Evolutionary conservation across 1,140 invertebrate genomes (phyloP).

Genomic region (Nixonia krombeini): DNA sequence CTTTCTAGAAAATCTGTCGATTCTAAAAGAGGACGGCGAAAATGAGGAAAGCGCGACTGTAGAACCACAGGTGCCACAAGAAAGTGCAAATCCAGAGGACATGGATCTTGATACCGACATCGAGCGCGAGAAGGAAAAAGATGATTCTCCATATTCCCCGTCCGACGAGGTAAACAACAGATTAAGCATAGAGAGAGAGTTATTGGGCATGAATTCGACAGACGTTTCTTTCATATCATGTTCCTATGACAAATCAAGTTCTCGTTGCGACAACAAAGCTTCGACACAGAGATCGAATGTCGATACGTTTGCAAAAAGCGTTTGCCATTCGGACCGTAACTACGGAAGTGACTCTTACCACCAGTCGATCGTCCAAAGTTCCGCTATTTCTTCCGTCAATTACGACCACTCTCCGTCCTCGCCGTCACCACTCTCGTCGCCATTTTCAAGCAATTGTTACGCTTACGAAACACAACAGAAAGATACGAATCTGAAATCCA

Average conservation of each 20-base stretch:
- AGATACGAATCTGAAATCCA: too few species aligned
- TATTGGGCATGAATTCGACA: slow-evolving; percentile 25
- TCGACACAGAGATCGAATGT: not conserved
- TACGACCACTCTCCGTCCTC: too few species aligned
- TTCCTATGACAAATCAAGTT: slow-evolving; percentile 7
- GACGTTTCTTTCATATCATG: slow-evolving; percentile 23
- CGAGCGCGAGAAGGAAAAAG: slow-evolving; percentile 58
- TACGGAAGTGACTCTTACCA: too few species aligned
- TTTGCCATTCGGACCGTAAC: too few species aligned
- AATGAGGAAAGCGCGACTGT: not conserved
- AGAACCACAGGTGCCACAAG: slow-evolving; percentile 1
- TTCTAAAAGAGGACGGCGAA: slow-evolving; percentile 36
- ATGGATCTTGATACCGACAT: slow-evolving; percentile 68
- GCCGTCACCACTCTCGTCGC: too few species aligned
- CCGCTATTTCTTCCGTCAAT: too few species aligned
- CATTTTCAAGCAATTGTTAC: too few species aligned
- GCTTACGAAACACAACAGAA: too few species aligned
- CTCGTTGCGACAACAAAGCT: not conserved
- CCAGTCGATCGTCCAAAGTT: too few species aligned
- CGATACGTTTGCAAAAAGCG: too few species aligned
- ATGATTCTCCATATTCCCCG: slow-evolving; percentile 57
- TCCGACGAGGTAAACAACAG: slow-evolving; percentile 54
- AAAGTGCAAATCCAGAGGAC: slow-evolving; percentile 52
- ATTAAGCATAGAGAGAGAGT: slow-evolving; percentile 32
- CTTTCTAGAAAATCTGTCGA: slow-evolving; percentile 52